Percentiles rank a stretch among this genome's conserved stretches.
Evolutionary conservation across 2,888 invertebrate species (phyloP).

Genomic region (Cetonia aurata): DNA sequence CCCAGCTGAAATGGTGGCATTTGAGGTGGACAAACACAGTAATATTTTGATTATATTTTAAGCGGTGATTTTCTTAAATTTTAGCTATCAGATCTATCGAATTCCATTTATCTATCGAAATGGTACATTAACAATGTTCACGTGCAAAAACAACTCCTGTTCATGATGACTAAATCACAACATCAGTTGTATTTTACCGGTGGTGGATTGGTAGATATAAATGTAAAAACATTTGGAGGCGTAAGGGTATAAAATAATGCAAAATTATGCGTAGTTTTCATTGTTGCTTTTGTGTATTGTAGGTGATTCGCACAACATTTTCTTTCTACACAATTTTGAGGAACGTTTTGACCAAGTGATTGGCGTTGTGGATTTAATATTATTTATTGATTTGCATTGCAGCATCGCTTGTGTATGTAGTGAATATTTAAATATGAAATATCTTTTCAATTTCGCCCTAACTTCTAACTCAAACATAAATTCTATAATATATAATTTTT

Average conservation of each 20-base stretch:
- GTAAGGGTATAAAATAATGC: background rate
- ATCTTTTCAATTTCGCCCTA: no score
- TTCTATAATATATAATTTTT: no score
- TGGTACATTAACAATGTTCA: background rate
- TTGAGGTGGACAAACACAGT: background rate
- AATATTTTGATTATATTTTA: background rate
- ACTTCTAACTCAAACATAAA: no score
- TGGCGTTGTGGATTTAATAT: background rate
- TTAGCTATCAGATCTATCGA: background rate
- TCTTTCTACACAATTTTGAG: background rate
- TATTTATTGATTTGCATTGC: no score
- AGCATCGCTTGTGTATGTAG: no score
- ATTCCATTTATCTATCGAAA: background rate
- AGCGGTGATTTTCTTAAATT: no score
- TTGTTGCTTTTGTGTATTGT: no score
- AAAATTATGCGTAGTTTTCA: no score
- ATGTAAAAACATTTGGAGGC: background rate
- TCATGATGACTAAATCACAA: background rate
- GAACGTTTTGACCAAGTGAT: background rate
- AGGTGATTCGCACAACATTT: no score
- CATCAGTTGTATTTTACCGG: background rate
- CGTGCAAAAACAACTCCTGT: background rate
- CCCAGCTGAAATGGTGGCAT: background rate
- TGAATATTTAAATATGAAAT: no score
- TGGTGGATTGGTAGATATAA: background rate